A percentile compares a stretch with the other conserved stretches of the same genome.
Evolutionary conservation across 1,140 invertebrate genomes (phyloP).

Genomic region (Nymphalis io): DNA sequence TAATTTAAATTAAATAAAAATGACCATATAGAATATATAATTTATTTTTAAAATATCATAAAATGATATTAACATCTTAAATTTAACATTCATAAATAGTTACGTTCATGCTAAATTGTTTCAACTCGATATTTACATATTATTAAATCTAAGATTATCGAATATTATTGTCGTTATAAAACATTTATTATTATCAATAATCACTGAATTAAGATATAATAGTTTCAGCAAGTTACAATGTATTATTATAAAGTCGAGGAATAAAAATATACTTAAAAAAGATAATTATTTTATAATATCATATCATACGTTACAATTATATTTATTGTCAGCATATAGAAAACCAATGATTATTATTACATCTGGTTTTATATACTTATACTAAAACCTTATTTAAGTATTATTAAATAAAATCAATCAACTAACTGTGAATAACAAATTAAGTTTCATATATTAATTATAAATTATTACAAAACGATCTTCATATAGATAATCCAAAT

Average conservation of each 20-base stretch:
- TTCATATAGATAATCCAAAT: too few relatives aligned
- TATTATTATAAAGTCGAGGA: slow-evolving; percentile 1
- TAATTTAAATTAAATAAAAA: slow-evolving; percentile 23
- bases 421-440: too few relatives aligned
- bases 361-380: background rate
- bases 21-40: slow-evolving; percentile 50
- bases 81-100: slow-evolving; percentile 78
- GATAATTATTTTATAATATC: background rate
- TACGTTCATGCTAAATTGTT: slow-evolving; percentile 63
- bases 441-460: too few relatives aligned
- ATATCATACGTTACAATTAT: background rate
- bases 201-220: slow-evolving; percentile 12
- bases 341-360: background rate
- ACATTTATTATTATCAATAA: slow-evolving; percentile 32
- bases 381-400: too few relatives aligned
- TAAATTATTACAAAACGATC: too few relatives aligned
- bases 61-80: slow-evolving; percentile 80
- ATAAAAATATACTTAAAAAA: slow-evolving; percentile 6
- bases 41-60: slow-evolving; percentile 80
- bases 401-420: too few relatives aligned
- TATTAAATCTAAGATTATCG: slow-evolving; percentile 51
- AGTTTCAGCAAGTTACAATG: background rate
- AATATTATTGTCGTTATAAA: slow-evolving; percentile 64
- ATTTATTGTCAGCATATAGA: background rate
- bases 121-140: slow-evolving; percentile 65